These are phyloP conservation scores for Musca domestica DNA, from an alignment of 1,140 invertebrate genomes.

Conservation along the genomic window DNA sequence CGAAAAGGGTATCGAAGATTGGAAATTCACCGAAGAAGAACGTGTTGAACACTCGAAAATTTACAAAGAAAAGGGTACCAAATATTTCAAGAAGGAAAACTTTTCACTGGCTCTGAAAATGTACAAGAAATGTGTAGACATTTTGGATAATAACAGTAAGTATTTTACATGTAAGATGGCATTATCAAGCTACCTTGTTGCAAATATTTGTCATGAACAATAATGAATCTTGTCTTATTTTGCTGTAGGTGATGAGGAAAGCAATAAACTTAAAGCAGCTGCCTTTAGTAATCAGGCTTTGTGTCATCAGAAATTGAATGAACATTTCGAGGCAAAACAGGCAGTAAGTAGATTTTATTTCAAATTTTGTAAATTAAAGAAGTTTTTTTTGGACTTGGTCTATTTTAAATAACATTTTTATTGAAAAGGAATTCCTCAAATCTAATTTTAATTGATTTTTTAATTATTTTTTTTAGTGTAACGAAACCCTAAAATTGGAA, in stretches of 20 bases:
- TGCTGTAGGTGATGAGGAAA: conserved; percentile 39
- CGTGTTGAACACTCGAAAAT: conserved; percentile 79
- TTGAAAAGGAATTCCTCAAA: too few species aligned
- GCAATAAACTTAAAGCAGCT: conserved; percentile 62
- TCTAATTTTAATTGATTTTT: neutral
- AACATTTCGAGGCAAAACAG: conserved; percentile 70
- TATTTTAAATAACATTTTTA: neutral
- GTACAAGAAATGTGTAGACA: conserved; percentile 67
- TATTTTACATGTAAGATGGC: neutral
- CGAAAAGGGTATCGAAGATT: conserved; percentile 79
- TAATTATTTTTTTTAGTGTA: conserved; percentile 34
- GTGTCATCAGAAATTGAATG: conserved; percentile 79
- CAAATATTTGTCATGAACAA: neutral
- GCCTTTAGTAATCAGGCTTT: conserved; percentile 82
- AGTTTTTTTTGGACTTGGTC: neutral
- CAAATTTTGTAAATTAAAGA: neutral
- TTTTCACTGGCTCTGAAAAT: conserved; percentile 80
- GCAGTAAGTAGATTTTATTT: conserved; percentile 40
- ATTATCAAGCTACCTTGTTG: neutral
- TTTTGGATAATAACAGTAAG: conserved; percentile 22
- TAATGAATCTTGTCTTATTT: neutral
- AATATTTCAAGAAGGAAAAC: conserved; percentile 83
- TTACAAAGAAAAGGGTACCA: conserved; percentile 88
- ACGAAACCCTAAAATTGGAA: conserved; percentile 61
- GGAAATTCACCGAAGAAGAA: conserved; percentile 76